phyloP scores from a whole-genome alignment of 2,888 invertebrate genomes.

The Archips crataeganus region DNA sequence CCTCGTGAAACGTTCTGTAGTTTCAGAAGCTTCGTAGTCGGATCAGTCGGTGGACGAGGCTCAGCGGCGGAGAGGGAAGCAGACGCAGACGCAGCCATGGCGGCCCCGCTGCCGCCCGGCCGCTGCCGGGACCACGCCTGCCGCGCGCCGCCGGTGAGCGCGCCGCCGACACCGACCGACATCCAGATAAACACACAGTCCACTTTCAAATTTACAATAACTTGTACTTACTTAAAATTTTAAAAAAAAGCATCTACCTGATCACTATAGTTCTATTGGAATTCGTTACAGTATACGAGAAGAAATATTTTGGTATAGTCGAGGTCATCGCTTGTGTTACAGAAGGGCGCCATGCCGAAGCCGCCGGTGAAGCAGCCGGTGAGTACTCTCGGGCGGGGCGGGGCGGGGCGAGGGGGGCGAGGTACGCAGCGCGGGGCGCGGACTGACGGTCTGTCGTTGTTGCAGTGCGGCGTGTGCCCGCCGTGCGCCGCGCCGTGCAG shows the following conservation, averaged over 20 bases:
- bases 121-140: neutral
- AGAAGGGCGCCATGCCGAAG: constrained; percentile 66
- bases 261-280: too few species aligned
- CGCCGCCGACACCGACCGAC: neutral
- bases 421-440: neutral
- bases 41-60: too few species aligned
- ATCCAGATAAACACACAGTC: too few species aligned
- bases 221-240: too few species aligned
- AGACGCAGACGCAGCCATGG: neutral
- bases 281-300: too few species aligned
- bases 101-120: constrained; percentile 1
- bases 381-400: constrained; percentile 50
- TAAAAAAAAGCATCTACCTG: too few species aligned
- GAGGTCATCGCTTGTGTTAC: constrained; percentile 20
- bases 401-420: neutral
- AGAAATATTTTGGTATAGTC: too few species aligned
- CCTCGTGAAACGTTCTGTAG: neutral
- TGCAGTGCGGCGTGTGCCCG: constrained; percentile 77
- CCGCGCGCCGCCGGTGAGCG: constrained; percentile 2
- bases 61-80: neutral
- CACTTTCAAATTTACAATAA: too few species aligned
- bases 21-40: neutral
- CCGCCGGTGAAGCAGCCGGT: constrained; percentile 72
- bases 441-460: constrained; percentile 41
- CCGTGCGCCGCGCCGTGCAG: constrained; percentile 79